A percentile compares a stretch with the other conserved stretches of the same genome.
phyloP scores from a whole-genome alignment of 1,140 invertebrate genomes.

The Drosophila parvula region DNA sequence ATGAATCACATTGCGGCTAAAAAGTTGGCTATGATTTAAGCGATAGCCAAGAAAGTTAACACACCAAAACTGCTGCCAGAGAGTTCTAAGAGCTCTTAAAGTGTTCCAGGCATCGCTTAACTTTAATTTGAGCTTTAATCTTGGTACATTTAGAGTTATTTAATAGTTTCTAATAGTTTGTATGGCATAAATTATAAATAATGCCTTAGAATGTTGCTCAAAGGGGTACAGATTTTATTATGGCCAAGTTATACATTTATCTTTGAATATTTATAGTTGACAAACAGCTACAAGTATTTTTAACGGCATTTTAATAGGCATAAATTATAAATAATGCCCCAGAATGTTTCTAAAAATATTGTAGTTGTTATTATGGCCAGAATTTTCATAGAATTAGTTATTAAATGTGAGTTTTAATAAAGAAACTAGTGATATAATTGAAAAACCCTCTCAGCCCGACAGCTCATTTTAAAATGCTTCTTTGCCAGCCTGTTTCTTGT shows the following conservation, averaged over 20 bases:
- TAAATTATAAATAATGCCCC: too few species aligned
- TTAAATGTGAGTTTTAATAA: neutral
- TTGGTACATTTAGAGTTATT: too few species aligned
- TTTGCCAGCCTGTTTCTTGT: neutral
- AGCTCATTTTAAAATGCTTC: neutral
- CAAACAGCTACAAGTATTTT: too few species aligned
- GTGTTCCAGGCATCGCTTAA: neutral
- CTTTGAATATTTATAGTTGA: too few species aligned
- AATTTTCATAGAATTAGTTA: neutral
- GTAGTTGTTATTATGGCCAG: too few species aligned
- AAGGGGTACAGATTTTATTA: neutral
- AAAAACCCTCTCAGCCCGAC: neutral
- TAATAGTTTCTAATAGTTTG: too few species aligned
- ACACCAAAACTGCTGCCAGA: neutral
- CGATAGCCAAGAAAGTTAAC: conserved; percentile 22
- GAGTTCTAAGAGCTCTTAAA: neutral
- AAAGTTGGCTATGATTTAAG: conserved; percentile 31
- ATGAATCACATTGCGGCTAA: conserved; percentile 43
- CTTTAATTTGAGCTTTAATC: too few species aligned
- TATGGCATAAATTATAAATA: too few species aligned
- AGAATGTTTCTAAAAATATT: too few species aligned
- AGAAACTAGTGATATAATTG: too few species aligned
- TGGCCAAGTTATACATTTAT: neutral
- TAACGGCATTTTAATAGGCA: too few species aligned
- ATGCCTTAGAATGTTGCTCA: too few species aligned